Evolutionary conservation across 2,797 vertebrate genomes (phyloP), one percentile per base, ranked within the genome.

Genomic region (Myotis pilosus): DNA sequence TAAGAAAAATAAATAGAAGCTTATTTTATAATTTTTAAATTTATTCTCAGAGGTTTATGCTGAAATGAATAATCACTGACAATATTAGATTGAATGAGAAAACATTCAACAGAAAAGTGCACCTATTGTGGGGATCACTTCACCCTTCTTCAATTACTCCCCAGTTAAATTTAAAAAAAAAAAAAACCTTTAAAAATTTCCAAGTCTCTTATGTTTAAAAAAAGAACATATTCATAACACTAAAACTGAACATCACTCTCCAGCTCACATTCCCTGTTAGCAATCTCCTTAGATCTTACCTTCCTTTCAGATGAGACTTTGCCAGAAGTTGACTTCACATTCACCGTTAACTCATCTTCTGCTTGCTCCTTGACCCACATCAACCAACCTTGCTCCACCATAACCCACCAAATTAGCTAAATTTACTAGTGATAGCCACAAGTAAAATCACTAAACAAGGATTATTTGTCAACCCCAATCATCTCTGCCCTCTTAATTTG

Each of bases 21-120:
- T 51, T 38, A 66, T 47, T 84, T 51, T n/a, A 25, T 9, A 53
- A 36, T 94, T 95, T 82, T 19, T 49, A 74, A 17, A 71, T 71
- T 44, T 33, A 60, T 76, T n/a, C 3, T 81, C 47, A 68, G 47
- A 87, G 16, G 9, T 12, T 19, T 83, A 79, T 64, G 28, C 23
- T 62, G 74, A 28, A 88, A 33, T 69, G 5, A 69, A 47, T 75
- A 90, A 84, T 76, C 22, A 38, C 2, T 11, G 7, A 57, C 5
- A 88, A 79, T 75, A n/a, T 60, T 62, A 82, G 25, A 23, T 62
- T 12, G 16, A 86, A 64, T 55, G 49, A 74, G 38, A 64, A 49
- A 47, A 13, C 5, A 82, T 57, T 51, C 64, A 49, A n/a, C 2
- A 38, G 8, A 11, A 76, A 79, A 55, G 10, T 49, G 47, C 49